Evolutionary conservation across 2,888 invertebrate species (phyloP).

Genomic region (Macroteleia sp.): DNA sequence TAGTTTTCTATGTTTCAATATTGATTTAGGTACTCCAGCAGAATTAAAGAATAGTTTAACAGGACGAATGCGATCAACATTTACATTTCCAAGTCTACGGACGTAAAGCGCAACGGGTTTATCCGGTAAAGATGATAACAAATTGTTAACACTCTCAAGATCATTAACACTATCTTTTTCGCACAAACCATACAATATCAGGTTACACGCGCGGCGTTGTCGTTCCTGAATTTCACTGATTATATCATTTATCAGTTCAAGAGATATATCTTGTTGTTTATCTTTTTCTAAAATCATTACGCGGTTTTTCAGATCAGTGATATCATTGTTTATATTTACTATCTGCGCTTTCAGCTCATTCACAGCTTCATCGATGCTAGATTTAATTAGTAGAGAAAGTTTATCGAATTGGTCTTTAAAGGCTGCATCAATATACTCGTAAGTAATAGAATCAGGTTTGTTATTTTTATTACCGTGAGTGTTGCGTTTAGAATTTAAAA

Average conservation of each 20-base stretch:
- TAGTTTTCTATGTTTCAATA: neutral
- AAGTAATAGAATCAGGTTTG: neutral
- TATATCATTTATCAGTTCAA: no score
- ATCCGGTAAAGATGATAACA: neutral
- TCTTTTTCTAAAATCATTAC: neutral
- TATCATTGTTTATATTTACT: neutral
- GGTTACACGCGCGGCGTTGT: neutral
- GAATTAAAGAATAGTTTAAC: neutral
- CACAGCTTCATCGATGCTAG: constrained; percentile 1
- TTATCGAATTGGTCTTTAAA: neutral
- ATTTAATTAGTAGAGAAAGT: neutral
- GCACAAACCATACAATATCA: neutral
- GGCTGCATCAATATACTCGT: neutral
- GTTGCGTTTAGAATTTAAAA: neutral
- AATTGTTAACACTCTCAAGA: neutral
- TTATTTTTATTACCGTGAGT: neutral
- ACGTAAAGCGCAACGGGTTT: neutral
- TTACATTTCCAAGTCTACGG: neutral
- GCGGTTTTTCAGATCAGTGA: neutral
- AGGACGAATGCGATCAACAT: neutral
- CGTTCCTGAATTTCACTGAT: neutral
- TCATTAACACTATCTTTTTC: neutral
- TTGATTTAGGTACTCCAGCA: neutral
- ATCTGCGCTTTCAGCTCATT: neutral
- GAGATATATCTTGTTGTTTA: no score